Evolutionary conservation across 2,113 vertebrate species (phyloP).

Genomic region (Prochilodus magdalenae): DNA sequence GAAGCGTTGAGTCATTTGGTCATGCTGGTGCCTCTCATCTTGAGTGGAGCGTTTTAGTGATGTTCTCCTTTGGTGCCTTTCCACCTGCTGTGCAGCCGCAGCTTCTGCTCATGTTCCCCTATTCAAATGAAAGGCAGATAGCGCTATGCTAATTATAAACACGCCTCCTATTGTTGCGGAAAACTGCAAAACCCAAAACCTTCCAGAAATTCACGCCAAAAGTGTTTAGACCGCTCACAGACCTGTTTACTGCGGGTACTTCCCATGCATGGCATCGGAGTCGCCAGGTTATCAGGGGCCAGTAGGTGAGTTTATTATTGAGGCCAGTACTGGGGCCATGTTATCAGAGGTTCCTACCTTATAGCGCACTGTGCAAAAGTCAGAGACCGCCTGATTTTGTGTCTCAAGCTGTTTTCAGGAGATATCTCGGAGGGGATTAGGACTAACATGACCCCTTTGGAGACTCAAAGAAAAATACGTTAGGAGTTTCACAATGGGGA

Average conservation of each 20-base stretch:
- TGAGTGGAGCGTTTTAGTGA: not conserved
- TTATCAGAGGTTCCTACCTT: not conserved
- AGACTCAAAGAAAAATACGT: too few species aligned
- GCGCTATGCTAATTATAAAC: not conserved
- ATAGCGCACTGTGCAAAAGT: not conserved
- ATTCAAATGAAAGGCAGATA: not conserved
- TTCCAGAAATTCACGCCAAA: not conserved
- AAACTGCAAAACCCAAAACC: not conserved
- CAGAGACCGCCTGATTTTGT: too few species aligned
- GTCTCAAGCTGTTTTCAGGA: too few species aligned
- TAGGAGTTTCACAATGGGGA: too few species aligned
- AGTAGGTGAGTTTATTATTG: too few species aligned
- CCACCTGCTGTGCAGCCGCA: not conserved
- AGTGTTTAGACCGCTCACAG: not conserved
- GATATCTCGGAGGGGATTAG: too few species aligned
- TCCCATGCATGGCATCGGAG: not conserved
- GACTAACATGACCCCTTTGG: too few species aligned
- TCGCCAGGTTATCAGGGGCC: too few species aligned
- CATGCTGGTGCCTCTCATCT: slow-evolving; percentile 49
- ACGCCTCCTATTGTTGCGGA: not conserved
- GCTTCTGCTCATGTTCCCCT: not conserved
- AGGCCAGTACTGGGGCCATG: too few species aligned
- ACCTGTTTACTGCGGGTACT: not conserved
- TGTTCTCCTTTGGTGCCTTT: not conserved
- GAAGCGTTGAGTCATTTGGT: slow-evolving; percentile 60